Conservation (phyloP, 2,888 invertebrate species). For the Cryptus armator region DNA sequence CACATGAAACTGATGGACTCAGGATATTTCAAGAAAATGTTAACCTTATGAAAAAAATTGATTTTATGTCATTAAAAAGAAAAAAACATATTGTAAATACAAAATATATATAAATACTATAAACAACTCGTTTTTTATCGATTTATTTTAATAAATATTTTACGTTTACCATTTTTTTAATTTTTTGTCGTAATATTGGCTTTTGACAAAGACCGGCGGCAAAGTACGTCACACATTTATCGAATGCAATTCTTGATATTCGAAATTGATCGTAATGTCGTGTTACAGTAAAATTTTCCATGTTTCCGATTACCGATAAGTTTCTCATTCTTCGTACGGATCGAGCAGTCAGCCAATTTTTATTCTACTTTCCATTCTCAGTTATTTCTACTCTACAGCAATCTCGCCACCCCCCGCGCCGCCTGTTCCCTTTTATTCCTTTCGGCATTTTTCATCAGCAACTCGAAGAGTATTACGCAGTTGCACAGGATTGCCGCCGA, state of each 20-base stretch:
- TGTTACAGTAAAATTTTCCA: neutral
- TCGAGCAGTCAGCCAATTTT: constrained; percentile 12
- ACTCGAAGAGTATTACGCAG: constrained; percentile 9
- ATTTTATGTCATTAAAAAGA: no score
- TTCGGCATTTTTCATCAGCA: constrained; percentile 41
- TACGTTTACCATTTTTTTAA: no score
- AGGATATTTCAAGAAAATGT: no score
- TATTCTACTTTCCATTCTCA: constrained; percentile 9
- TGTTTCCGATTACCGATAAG: constrained; percentile 7
- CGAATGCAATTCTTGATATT: no score
- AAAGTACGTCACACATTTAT: neutral
- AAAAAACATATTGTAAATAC: no score
- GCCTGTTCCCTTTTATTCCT: constrained; percentile 3
- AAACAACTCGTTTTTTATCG: no score
- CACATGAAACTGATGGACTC: no score
- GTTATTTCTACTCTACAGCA: neutral
- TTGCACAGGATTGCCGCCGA: constrained; percentile 24
- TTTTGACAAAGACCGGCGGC: neutral
- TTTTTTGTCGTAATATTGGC: no score
- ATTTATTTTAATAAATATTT: no score
- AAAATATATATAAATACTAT: no score
- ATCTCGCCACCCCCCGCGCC: neutral
- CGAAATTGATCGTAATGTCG: no score
- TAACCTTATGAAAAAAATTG: no score
- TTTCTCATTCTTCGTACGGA: constrained; percentile 12